Conservation (phyloP, 1,140 invertebrate species). For the Contarinia nasturtii region DNA sequence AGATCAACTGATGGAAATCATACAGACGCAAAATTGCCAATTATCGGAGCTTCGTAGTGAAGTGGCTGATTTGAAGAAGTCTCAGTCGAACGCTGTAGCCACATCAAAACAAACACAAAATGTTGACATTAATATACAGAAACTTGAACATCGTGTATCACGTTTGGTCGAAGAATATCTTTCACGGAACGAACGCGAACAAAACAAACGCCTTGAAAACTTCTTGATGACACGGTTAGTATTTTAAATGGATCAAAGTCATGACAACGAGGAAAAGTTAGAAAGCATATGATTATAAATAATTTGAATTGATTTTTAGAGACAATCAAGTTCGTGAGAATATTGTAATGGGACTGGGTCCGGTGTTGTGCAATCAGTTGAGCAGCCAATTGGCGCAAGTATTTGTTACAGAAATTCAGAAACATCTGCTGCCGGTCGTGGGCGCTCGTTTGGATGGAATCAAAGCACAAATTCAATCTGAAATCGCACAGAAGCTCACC, state of each 20-base stretch:
- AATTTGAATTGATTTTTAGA: conserved; percentile 5
- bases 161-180: conserved; percentile 21
- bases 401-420: conserved; percentile 25
- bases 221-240: conserved; percentile 15
- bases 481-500: conserved; percentile 47
- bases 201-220: conserved; percentile 15
- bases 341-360: conserved; percentile 21
- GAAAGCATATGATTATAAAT: neutral
- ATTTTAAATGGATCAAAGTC: too few species aligned
- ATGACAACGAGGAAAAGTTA: too few species aligned
- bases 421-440: conserved; percentile 29
- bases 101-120: conserved; percentile 10
- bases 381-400: conserved; percentile 25
- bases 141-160: conserved; percentile 12
- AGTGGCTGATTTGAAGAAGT: conserved; percentile 2
- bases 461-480: conserved; percentile 42
- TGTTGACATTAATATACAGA: conserved; percentile 13
- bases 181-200: conserved; percentile 25
- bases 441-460: conserved; percentile 40
- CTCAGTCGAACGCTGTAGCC: conserved; percentile 14
- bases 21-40: conserved; percentile 1
- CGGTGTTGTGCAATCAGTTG: conserved; percentile 24
- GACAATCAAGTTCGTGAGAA: conserved; percentile 23
- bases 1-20: conserved; percentile 11
- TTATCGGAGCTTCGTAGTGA: conserved; percentile 1